Evolutionary conservation across 2,113 vertebrate species (phyloP), one percentile per base, ranked within the genome.

Genomic region (Sinocyclocheilus anshuiensis): DNA sequence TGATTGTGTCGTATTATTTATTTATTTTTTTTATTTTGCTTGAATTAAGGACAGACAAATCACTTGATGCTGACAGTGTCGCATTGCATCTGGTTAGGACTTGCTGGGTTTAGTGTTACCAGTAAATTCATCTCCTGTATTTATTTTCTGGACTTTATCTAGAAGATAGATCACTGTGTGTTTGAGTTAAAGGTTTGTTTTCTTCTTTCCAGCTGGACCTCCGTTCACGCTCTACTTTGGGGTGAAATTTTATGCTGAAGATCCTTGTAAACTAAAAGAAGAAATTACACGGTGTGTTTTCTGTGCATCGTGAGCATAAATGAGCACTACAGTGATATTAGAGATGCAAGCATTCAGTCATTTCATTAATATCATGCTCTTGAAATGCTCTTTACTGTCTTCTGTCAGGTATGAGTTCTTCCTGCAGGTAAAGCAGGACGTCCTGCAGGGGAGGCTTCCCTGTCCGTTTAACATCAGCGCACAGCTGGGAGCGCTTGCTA

Each of bases 171-270:
- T 22, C 55, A 59, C 20, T 8, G 55, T 15, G 74, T 77, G 4
- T 76, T 36, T n/a, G 22, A 48, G 10, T 75, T 36, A 29, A 57
- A 36, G 77, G 15, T 9, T 61, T 67, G 50, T 48, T 82, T 78
- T 50, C 87, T 7, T 72, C 87, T 85, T 90, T 84, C 67, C 92
- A 98, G 97, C 94, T 87, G 97, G 97, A 86, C 97, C 97, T 9
- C 97, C 97, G 3, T 98, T 96, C 87, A 97, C 97, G 26, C 93
- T 98, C 33, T 98, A 98, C 93, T 98, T 98, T 92, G 97, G 97
- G 81, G 96, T 98, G 85, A 97, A 96, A 90, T 98, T 98, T 92
- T 98, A 98, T 77, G 94, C 94, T 61, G 96, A 97, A 89, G 96
- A 98, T 92, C 97, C 97, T 0, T 96, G 95, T 87, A 96, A 95